These are phyloP conservation scores for Pseudomyrmex dendroicus DNA, from an alignment of 1,140 invertebrate species.

Conservation along the genomic window DNA sequence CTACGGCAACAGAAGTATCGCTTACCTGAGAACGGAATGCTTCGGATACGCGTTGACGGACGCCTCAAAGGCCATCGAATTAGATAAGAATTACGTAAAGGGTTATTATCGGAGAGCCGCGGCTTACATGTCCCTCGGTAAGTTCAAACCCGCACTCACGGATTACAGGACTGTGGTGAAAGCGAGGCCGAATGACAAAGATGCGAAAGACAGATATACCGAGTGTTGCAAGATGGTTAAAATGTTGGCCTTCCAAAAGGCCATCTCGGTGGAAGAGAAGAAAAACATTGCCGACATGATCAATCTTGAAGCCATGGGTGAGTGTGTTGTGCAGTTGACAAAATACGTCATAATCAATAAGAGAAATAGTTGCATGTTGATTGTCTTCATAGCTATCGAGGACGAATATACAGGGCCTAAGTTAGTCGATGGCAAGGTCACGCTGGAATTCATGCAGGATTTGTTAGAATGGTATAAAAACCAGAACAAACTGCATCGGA, in stretches of 20 bases:
- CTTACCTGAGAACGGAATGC: constrained; percentile 95
- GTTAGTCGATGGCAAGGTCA: constrained; percentile 95
- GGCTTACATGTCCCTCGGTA: constrained; percentile 98
- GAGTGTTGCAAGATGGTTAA: constrained; percentile 99
- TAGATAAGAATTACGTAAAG: constrained; percentile 96
- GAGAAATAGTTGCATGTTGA: constrained; percentile 23
- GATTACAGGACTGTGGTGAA: constrained; percentile 98
- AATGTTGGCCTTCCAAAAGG: constrained; percentile 97
- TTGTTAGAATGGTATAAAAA: constrained; percentile 96
- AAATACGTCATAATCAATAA: constrained; percentile 5
- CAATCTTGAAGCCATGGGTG: constrained; percentile 96
- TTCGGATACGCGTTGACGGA: constrained; percentile 97
- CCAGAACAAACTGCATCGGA: constrained; percentile 97
- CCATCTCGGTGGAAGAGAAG: constrained; percentile 97
- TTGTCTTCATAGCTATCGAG: constrained; percentile 92
- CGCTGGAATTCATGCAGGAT: constrained; percentile 92
- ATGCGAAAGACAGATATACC: constrained; percentile 96
- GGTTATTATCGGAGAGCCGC: constrained; percentile 98
- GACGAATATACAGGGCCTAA: constrained; percentile 97
- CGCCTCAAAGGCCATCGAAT: constrained; percentile 95
- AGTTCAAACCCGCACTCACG: constrained; percentile 97
- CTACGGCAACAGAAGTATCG: constrained; percentile 97
- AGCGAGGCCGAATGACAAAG: constrained; percentile 96
- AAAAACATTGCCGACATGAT: constrained; percentile 94
- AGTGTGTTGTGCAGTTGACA: constrained; percentile 78